phyloP scores from a whole-genome alignment of 2,888 invertebrate genomes.

The Meloe dianella region DNA sequence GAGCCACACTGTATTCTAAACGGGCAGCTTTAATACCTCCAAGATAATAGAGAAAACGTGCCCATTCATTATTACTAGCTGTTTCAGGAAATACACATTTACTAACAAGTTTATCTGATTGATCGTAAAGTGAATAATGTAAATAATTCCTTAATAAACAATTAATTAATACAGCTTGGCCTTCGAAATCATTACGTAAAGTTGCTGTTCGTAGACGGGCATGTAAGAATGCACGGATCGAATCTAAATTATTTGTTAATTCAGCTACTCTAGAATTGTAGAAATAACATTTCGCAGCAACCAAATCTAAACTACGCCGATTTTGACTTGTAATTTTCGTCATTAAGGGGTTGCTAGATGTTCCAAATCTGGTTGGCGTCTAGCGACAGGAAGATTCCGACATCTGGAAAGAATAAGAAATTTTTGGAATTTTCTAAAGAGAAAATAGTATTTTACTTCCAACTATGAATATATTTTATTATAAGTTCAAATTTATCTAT shows the following conservation, averaged over 20 bases:
- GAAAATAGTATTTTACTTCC: too few species aligned
- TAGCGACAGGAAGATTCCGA: too few species aligned
- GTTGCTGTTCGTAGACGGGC: constrained; percentile 93
- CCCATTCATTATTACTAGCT: constrained; percentile 99
- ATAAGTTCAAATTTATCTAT: too few species aligned
- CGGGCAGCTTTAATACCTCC: constrained; percentile 98
- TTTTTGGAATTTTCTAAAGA: too few species aligned
- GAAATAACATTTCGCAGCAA: constrained; percentile 96
- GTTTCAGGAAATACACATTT: constrained; percentile 97
- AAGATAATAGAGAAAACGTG: constrained; percentile 94
- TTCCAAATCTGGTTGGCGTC: too few species aligned
- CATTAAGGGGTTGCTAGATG: too few species aligned
- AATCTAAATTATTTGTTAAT: constrained; percentile 82
- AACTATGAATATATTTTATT: too few species aligned
- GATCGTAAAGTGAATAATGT: constrained; percentile 94
- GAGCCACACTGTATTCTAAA: constrained; percentile 96
- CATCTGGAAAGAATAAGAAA: too few species aligned
- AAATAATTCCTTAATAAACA: constrained; percentile 94
- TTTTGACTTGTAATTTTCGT: constrained; percentile 87
- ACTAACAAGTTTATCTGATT: constrained; percentile 95
- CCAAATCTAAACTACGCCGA: constrained; percentile 88
- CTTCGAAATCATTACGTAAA: constrained; percentile 93
- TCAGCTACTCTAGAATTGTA: constrained; percentile 94
- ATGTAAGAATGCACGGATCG: constrained; percentile 86
- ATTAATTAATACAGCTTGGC: constrained; percentile 96